Base-by-base conservation (phyloP, 2,888 invertebrate species). In the Dascillus cervinus region DNA sequence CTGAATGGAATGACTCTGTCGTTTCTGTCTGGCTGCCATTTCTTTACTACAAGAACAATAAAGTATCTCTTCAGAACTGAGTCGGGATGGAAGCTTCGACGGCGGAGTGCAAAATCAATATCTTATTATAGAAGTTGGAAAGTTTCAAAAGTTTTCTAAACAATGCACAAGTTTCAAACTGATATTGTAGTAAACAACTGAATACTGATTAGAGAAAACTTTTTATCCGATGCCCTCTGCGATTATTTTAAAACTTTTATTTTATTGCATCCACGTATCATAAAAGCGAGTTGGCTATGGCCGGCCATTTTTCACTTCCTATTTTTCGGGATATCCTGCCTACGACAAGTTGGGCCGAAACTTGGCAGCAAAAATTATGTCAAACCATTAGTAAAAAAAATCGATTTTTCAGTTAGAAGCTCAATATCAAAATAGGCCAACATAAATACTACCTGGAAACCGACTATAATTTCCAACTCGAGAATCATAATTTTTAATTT, bases 1-100 rank as follows among this genome's bases (percentile, higher is more conserved):
- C 55, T 71, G 70, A 48, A 71, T 72, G 37, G 69, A 69, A 54
- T 72, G 70, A 49, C 66, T 67, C 47, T 69, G 65, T 44, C 64
- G 62, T 40, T 65, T 68, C 52, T 65, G 68, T 50, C 63, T 62
- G 41, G 64, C 60, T 52, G 65, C 63, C 66, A 67, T 67, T 47
- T 50, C 51, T 50, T 44, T 49, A 48, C 55, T 52, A 46, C 43
- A 32, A 51, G 43, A 53, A 54, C 46, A 48, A 46, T 51, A 46
- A 50, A 53, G 50, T 47, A 47, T 50, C n/a, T n/a, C 43, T 44
- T 46, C 40, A 41, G 48, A 38, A 49, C 45, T 46, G 42, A 36
- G 34, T 32, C 39, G 37, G 39, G 44, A 46, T 33, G 29, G 25
- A 43, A 44, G 35, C 42, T 44, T 41, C 36, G 37, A 29, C 15